phyloP scores from a whole-genome alignment of 2,797 vertebrate species.

The Cottoperca gobio region DNA sequence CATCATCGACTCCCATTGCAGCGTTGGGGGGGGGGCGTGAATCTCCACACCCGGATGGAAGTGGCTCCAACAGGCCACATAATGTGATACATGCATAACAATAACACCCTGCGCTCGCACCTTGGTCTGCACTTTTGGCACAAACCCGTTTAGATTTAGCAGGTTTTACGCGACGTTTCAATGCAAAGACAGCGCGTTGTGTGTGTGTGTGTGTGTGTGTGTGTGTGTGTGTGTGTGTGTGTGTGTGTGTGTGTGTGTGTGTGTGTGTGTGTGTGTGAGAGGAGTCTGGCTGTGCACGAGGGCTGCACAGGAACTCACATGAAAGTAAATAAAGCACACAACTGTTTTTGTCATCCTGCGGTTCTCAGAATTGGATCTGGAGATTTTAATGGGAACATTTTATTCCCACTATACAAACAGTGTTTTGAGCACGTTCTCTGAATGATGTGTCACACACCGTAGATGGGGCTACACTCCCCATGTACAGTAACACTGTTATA shows the following conservation, averaged over 20 bases:
- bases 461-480: not conserved
- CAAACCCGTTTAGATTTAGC: constrained; percentile 22
- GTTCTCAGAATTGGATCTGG: not conserved
- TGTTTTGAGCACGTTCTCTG: not conserved
- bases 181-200: no score
- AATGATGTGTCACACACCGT: no score
- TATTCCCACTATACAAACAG: not conserved
- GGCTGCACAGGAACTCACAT: no score
- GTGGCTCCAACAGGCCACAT: constrained; percentile 57
- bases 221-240: no score
- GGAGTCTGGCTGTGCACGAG: no score
- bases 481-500: not conserved
- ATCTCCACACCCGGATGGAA: constrained; percentile 74
- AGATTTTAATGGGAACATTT: not conserved
- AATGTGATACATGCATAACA: constrained; percentile 69
- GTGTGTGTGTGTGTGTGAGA: no score
- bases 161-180: constrained; percentile 20
- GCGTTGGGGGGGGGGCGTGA: constrained; percentile 47
- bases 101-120: constrained; percentile 68
- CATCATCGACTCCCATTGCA: constrained; percentile 79
- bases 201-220: no score
- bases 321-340: not conserved
- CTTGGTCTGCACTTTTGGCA: constrained; percentile 50
- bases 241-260: no score
- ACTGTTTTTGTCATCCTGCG: not conserved